These are phyloP conservation scores for Centrocercus urophasianus DNA, from an alignment of 2,113 vertebrate genomes.

Conservation along the genomic window DNA sequence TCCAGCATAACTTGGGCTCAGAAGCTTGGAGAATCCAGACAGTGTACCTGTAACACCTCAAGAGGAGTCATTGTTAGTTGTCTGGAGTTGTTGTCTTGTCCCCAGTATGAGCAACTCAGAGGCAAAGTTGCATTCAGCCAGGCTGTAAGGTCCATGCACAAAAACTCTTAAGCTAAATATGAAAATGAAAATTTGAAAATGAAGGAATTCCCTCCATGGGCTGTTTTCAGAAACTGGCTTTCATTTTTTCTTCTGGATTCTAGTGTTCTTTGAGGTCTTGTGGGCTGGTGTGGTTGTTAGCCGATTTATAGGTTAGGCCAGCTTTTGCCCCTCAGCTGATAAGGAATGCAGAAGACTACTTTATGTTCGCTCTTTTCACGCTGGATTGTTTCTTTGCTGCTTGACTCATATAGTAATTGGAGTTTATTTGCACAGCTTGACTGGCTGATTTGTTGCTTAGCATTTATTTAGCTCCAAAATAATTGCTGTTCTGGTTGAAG, in stretches of 20 bases:
- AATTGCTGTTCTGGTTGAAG: not conserved
- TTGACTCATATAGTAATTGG: not conserved
- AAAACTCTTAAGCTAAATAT: not conserved
- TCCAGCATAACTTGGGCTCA: not conserved
- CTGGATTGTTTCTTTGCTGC: not conserved
- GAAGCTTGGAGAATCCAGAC: not conserved
- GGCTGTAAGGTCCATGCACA: too few species aligned
- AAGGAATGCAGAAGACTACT: not conserved
- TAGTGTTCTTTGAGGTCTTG: not conserved
- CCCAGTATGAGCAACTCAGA: not conserved
- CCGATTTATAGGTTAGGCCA: not conserved
- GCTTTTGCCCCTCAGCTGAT: not conserved
- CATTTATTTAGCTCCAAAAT: not conserved
- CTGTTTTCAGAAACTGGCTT: not conserved
- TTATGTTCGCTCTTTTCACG: not conserved
- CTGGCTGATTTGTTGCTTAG: not conserved
- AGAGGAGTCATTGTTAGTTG: not conserved
- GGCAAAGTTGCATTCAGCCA: not conserved
- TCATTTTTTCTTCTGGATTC: not conserved
- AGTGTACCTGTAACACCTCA: not conserved
- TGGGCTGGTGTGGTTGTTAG: not conserved
- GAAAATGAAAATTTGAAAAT: not conserved
- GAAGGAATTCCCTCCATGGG: not conserved
- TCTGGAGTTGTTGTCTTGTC: not conserved
- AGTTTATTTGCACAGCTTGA: not conserved